Conservation (phyloP, 2,797 vertebrate species). For the Pangasius mekongensis region DNA sequence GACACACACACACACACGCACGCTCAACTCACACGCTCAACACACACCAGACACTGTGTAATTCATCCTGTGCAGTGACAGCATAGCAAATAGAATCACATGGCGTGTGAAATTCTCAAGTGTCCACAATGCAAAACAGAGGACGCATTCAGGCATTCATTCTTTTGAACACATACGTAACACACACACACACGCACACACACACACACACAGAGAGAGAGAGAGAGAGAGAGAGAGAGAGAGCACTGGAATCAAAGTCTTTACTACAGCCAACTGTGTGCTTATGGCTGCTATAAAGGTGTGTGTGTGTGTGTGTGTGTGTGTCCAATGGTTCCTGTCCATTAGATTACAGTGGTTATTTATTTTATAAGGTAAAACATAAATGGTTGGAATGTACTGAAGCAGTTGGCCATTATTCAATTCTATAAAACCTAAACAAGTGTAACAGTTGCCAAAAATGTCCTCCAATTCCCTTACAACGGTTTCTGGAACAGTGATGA, state of each 20-base stretch:
- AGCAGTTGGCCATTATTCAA: background rate
- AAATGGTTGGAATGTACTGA: background rate
- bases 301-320: background rate
- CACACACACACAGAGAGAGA: background rate
- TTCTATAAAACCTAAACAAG: background rate
- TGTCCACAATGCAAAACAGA: constrained; percentile 28
- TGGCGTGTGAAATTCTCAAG: constrained; percentile 41
- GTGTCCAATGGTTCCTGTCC: background rate
- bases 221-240: too few relatives aligned
- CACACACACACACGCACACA: constrained; percentile 20
- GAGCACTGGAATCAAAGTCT: background rate
- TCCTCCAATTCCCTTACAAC: background rate
- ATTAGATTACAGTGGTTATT: background rate
- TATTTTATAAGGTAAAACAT: background rate
- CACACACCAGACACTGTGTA: constrained; percentile 30
- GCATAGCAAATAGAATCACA: constrained; percentile 32
- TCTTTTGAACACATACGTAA: background rate
- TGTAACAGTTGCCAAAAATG: background rate
- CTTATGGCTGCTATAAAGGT: background rate
- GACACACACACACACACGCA: constrained; percentile 1
- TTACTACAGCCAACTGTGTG: background rate
- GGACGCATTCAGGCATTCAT: constrained; percentile 22
- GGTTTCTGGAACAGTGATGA: background rate
- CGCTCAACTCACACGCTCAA: background rate
- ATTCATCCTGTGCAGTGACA: constrained; percentile 20